Conservation (phyloP, 2,888 invertebrate genomes). For the Orchesella flavescens region DNA sequence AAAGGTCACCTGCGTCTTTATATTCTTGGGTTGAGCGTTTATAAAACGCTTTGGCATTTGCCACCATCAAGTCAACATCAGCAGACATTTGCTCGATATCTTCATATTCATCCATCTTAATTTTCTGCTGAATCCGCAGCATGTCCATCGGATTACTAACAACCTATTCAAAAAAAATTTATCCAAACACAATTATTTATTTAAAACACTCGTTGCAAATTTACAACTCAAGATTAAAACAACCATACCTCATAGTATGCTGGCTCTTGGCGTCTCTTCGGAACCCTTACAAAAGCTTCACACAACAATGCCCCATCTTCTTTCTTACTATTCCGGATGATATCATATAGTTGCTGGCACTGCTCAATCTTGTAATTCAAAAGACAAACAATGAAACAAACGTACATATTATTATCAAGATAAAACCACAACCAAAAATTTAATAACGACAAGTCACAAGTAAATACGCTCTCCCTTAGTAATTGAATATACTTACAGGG, state of each 20-base stretch:
- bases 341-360: constrained; percentile 94
- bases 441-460: too few species aligned
- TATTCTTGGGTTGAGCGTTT: constrained; percentile 87
- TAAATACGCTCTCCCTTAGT: too few species aligned
- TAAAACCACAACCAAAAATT: too few species aligned
- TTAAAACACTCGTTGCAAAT: too few species aligned
- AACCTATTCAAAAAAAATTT: constrained; percentile 77
- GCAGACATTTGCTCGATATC: constrained; percentile 92
- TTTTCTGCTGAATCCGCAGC: constrained; percentile 93
- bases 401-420: background rate
- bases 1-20: constrained; percentile 90
- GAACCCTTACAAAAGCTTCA: constrained; percentile 94
- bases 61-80: constrained; percentile 92
- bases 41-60: constrained; percentile 96
- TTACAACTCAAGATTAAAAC: constrained; percentile 10
- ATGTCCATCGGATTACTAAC: constrained; percentile 96
- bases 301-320: constrained; percentile 92
- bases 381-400: constrained; percentile 9
- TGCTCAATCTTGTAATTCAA: constrained; percentile 81
- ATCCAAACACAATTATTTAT: too few species aligned
- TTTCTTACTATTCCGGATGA: constrained; percentile 90
- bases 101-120: constrained; percentile 97
- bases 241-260: constrained; percentile 83
- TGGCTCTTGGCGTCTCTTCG: constrained; percentile 93
- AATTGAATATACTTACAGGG: constrained; percentile 60